Base-by-base conservation (phyloP, 2,888 invertebrate species). In the Agrilus mali region DNA sequence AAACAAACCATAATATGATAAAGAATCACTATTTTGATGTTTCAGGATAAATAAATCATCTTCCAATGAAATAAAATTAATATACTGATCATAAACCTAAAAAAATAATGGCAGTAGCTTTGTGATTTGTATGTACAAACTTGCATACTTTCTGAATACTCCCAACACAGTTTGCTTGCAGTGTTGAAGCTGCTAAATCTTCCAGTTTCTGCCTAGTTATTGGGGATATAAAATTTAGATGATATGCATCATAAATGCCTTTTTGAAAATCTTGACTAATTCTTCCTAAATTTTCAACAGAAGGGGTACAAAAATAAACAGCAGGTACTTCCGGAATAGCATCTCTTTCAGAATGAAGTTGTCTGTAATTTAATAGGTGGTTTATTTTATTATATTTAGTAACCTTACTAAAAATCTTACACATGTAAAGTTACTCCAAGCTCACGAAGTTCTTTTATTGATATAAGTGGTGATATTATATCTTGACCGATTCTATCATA, bases 271-370 rank as follows among this genome's bases (percentile, higher is more conserved):
- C 93, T 68, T 93, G 89, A 49, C 87, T 84, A 50, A 98, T 94
- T 51, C 95, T 77, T 38, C 86, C 87, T 35, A 99, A 75, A 68
- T 98, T 99, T 64, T 97, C 96, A 60, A 95, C 92, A 10, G 87
- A 86, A 3, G 98, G 96, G 51, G 88, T 78, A 65, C 97, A 94
- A 67, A 99, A 97, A 65, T 99, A 99, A 33, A 99, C 84, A 1
- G 95, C 96, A 38, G 98, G 97, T 2, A 97, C 97, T 71, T 99
- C 98, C 6, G 96, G 95, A 58, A 99, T 93, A n/a, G 83, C 76
- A 63, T 89, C 89, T 46, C 89, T 75, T 60, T 88, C 86, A 7
- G 88, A 86, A 68, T 90, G 90, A 41, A 92, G 69, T 65, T 87
- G 85, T 32, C 89, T 89, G 66, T 8, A 69, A 59, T 15, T 16